Evolutionary conservation across 92 coral and sea anemone species (phyloP), one percentile per base, ranked within the genome.

Genomic region (Zoanthus sansibaricus): DNA sequence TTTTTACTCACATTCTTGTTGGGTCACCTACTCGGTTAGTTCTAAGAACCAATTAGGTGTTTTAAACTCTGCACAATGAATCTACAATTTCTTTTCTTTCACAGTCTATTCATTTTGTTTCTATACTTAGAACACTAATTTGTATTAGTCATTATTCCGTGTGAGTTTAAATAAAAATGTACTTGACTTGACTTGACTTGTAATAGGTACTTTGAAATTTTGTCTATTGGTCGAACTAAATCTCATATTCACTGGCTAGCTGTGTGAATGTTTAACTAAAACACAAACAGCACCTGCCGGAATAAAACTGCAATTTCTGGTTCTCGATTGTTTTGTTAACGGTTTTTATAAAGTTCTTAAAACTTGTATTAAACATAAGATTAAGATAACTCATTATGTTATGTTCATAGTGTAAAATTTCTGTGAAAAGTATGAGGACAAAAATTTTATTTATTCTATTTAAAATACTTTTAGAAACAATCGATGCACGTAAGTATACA

Each of bases 211-310:
- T 1, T 33, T 1, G 42, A 37, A 37, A 37, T 4, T 37, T 37
- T 37, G 4, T 37, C 4, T 37, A 4, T 37, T 37, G 3, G 42
- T 37, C 42, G 42, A 37, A 0, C 42, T 0, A 0, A 37, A 37
- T 37, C 0, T 37, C 1, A 37, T 37, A 14, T 11, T n/a, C 32
- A 9, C 17, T 32, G 76, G 45, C 32, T 9, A 17, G 77, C 79
- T 75, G 61, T 18, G 79, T 21, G 45, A 51, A 18, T 21, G 9
- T 51, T 5, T 15, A 30, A n/a, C 37, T 21, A 52, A 30, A 25
- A 76, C 82, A 76, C 67, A 54, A 51, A 76, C 51, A 52, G 37
- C 82, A 76, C 82, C 82, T 76, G 82, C 44, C 18, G 13, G 33
- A 51, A 61, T 52, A 49, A 54, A 54, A 15, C 48, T 49, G 68